Conservation (phyloP, 1,140 invertebrate species). For the Dendrolimus kikuchii region DNA sequence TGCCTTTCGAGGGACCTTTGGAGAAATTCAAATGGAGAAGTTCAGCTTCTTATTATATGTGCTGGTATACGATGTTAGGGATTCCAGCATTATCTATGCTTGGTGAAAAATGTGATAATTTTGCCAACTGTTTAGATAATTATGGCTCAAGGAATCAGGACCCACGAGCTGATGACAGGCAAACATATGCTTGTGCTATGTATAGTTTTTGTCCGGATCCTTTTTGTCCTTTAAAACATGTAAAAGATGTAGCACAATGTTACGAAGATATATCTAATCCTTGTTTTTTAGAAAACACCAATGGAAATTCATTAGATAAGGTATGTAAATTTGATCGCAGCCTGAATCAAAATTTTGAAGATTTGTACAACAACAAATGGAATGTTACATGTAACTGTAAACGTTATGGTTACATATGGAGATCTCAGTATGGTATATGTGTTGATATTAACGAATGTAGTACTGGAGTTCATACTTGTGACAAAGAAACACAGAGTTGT, state of each 20-base stretch:
- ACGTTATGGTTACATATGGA: slow-evolving; percentile 71
- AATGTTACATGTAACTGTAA: slow-evolving; percentile 75
- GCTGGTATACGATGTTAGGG: slow-evolving; percentile 75
- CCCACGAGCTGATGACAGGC: slow-evolving; percentile 70
- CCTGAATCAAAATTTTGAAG: slow-evolving; percentile 70
- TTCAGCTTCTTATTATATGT: slow-evolving; percentile 78
- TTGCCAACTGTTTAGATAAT: slow-evolving; percentile 72
- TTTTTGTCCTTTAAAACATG: slow-evolving; percentile 73
- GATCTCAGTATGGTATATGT: slow-evolving; percentile 74
- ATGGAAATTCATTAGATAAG: not conserved
- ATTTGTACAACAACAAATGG: slow-evolving; percentile 72
- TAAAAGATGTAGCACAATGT: slow-evolving; percentile 29
- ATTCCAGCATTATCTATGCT: slow-evolving; percentile 66
- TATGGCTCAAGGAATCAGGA: slow-evolving; percentile 66
- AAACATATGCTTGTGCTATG: slow-evolving; percentile 73
- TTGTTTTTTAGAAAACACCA: slow-evolving; percentile 20
- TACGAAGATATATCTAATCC: slow-evolving; percentile 16
- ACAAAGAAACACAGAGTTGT: slow-evolving; percentile 60
- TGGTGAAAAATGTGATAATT: slow-evolving; percentile 75
- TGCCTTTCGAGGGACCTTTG: slow-evolving; percentile 73
- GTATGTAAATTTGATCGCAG: slow-evolving; percentile 61
- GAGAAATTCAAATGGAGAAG: slow-evolving; percentile 76
- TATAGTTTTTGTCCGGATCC: slow-evolving; percentile 80
- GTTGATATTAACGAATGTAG: slow-evolving; percentile 78
- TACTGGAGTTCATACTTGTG: slow-evolving; percentile 55